A percentile compares a stretch with the other conserved stretches of the same genome.
Evolutionary conservation across 2,113 vertebrate species (phyloP).

Genomic region (Gila orcuttii): DNA sequence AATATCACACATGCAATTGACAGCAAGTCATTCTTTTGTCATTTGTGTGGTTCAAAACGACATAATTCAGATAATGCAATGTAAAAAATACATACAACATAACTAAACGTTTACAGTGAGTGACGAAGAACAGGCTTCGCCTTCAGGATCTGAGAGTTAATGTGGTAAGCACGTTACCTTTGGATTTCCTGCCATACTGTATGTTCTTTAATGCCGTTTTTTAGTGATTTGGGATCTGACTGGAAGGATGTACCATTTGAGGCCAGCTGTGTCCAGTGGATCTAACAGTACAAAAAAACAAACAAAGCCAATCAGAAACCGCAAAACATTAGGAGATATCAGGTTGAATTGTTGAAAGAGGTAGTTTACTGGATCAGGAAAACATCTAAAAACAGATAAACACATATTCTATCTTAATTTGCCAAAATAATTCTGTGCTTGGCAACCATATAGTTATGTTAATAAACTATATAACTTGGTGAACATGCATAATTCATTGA

Average conservation of each 20-base stretch:
- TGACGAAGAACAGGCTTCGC: not conserved
- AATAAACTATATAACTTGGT: not conserved
- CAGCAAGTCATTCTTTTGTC: not conserved
- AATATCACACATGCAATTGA: not conserved
- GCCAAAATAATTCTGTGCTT: not conserved
- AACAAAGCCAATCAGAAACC: constrained; percentile 9
- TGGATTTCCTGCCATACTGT: constrained; percentile 2
- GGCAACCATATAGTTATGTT: not conserved
- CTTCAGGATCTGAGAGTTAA: too few relatives aligned
- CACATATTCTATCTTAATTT: not conserved
- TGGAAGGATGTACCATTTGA: constrained; percentile 50
- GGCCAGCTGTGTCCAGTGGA: constrained; percentile 68
- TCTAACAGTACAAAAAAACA: constrained; percentile 56
- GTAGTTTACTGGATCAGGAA: not conserved
- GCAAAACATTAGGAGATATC: not conserved
- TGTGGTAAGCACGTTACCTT: constrained; percentile 22
- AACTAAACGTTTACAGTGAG: not conserved
- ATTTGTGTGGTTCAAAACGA: not conserved
- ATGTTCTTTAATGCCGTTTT: not conserved
- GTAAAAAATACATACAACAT: not conserved
- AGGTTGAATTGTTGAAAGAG: not conserved
- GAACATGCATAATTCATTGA: not conserved
- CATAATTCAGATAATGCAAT: not conserved
- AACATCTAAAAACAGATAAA: not conserved
- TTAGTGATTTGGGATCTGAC: constrained; percentile 55